Evolutionary conservation across 2,888 invertebrate species (phyloP), one percentile per base, ranked within the genome.

Genomic region (Prenolepis imparis): DNA sequence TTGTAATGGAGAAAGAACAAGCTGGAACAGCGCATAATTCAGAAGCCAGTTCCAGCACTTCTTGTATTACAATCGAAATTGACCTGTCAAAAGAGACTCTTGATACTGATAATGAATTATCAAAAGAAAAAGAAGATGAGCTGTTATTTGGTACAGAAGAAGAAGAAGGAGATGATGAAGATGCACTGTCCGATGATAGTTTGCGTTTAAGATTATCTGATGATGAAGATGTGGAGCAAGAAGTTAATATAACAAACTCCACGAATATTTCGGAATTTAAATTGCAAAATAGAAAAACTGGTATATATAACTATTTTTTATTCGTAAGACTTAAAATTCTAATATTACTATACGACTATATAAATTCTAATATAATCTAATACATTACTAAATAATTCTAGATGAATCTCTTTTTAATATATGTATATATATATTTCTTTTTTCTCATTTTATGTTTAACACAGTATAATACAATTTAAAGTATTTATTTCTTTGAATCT

Each of bases 191-290:
- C 1, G 93, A 93, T 82, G 94, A 93, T 82, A 93, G 92, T 86
- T 92, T 94, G 73, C 93, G 92, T 70, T 92, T 95, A 85, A 92
- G 92, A 88, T 84, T 94, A n/a, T 94, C 95, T 3, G 95, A 94
- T 82, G 94, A 93, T 77, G 94, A 93, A 78, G 93, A 93, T 36
- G 82, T 67, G 84, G 91, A 92, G 41, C 39, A 87, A 86, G 86
- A 88, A 70, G 74, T 84, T 57, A 32, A 57, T 72, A 12, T 55
- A 64, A 39, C 36, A 66, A 18, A 80, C 48, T 57, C n/a, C 36
- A 32, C 32, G 44, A 48, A 83, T 74, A 24, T 44, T 52, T 12
- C 61, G 41, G 24, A 81, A 77, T 66, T 59, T 28, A 75, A 82
- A n/a, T 21, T 21, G 12, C 64, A 80, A 59, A 68, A 11, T 44